These are phyloP conservation scores for Oasisia sp. DNA, from an alignment of 2,888 invertebrate genomes.

Conservation along the genomic window DNA sequence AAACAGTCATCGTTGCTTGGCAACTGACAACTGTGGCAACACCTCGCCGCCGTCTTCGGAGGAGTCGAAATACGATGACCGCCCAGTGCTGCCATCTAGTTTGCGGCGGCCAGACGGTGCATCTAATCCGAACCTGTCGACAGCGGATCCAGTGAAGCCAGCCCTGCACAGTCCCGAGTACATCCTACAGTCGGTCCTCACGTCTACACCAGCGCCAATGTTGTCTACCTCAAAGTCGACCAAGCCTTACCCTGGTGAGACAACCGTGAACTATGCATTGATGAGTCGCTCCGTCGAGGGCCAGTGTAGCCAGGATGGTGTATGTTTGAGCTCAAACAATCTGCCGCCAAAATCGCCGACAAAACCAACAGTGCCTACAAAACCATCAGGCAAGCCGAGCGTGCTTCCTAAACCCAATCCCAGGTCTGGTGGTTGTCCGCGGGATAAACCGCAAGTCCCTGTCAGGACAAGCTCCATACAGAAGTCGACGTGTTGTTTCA, in stretches of 20 bases:
- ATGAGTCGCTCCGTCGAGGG: background rate
- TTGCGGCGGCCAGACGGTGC: conserved; percentile 91
- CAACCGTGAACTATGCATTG: background rate
- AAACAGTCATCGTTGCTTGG: conserved; percentile 34
- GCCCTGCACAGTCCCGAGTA: background rate
- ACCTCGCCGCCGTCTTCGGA: conserved; percentile 34
- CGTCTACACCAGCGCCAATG: background rate
- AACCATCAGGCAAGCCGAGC: conserved; percentile 28
- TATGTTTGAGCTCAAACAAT: background rate
- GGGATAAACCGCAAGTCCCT: conserved; percentile 28
- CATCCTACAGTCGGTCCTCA: background rate
- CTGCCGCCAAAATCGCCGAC: background rate
- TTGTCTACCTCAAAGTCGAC: conserved; percentile 28
- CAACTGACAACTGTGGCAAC: conserved; percentile 29
- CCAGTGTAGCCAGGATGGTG: background rate
- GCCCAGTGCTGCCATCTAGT: conserved; percentile 66
- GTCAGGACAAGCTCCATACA: conserved; percentile 24
- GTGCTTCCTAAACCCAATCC: conserved; percentile 30
- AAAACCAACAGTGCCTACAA: conserved; percentile 23
- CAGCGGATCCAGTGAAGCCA: conserved; percentile 50
- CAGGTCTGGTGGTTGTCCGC: conserved; percentile 3
- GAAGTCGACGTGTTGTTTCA: background rate
- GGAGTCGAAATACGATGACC: conserved; percentile 29
- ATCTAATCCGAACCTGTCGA: conserved; percentile 88
- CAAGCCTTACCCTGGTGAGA: background rate